Conservation (phyloP, 2,797 vertebrate species). For the Hipposideros larvatus region DNA sequence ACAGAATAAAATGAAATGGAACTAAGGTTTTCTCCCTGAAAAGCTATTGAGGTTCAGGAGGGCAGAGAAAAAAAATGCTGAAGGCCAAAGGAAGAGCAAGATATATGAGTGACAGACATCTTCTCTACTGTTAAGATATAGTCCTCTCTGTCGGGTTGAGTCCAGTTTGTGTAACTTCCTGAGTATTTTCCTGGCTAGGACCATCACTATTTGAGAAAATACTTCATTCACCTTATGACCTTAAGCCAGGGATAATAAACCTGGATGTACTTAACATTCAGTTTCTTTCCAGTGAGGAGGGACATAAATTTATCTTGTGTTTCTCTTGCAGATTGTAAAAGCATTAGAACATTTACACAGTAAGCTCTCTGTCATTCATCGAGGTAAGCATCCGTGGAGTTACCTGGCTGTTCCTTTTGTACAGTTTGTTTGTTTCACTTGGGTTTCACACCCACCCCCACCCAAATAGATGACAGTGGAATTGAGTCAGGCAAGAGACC, state of each 20-base stretch:
- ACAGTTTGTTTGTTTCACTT: background rate
- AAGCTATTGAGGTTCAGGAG: background rate
- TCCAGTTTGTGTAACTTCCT: background rate
- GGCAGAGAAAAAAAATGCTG: background rate
- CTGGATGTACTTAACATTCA: background rate
- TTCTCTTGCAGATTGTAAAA: conserved; percentile 94
- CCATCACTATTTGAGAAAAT: background rate
- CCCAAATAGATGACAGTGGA: background rate
- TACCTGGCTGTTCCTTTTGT: background rate
- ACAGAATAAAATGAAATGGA: background rate
- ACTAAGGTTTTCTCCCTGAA: background rate
- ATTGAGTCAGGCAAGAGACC: background rate
- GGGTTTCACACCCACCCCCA: background rate
- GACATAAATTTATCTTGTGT: conserved; percentile 11
- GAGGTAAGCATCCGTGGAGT: conserved; percentile 90
- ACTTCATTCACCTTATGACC: background rate
- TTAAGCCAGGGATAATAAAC: background rate
- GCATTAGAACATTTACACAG: conserved; percentile 98
- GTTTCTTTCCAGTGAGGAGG: background rate
- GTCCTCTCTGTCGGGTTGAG: background rate
- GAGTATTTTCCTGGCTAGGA: background rate
- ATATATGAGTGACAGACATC: background rate
- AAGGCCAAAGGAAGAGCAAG: background rate
- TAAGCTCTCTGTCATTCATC: conserved; percentile 97
- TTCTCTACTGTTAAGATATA: background rate